phyloP scores from a whole-genome alignment of 2,797 vertebrate genomes.

The Graptemys geographica region DNA sequence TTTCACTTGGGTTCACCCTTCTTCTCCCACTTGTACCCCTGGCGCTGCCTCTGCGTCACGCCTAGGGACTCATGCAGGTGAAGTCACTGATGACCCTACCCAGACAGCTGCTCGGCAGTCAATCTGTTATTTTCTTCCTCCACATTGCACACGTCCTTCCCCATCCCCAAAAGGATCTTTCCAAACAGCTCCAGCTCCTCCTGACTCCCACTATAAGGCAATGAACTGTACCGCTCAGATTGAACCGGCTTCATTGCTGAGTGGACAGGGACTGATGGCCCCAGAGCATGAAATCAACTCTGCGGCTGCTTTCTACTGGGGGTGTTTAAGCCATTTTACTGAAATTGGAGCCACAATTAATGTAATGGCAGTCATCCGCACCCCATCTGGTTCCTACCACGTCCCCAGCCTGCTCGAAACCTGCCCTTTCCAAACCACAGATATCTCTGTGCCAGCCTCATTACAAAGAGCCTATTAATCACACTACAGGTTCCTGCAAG shows the following conservation, averaged over 20 bases:
- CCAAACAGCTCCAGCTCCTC: neutral
- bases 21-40: neutral
- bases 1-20: neutral
- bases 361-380: neutral
- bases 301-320: neutral
- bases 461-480: slow-evolving; percentile 3
- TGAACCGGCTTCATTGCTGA: neutral
- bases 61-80: neutral
- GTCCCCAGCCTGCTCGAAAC: neutral
- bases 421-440: slow-evolving; percentile 1
- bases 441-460: neutral
- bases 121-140: too few relatives aligned
- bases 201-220: neutral
- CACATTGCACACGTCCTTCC: neutral
- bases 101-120: too few relatives aligned
- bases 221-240: neutral
- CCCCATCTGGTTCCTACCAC: neutral
- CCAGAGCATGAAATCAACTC: neutral
- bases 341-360: slow-evolving; percentile 22
- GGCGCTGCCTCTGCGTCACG: neutral
- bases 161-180: neutral
- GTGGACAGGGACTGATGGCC: neutral
- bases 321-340: neutral
- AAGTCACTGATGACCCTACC: too few relatives aligned
- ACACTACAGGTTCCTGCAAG: neutral